Base-by-base conservation (phyloP, 2,797 vertebrate species). In the Rhinichthys osculus region DNA sequence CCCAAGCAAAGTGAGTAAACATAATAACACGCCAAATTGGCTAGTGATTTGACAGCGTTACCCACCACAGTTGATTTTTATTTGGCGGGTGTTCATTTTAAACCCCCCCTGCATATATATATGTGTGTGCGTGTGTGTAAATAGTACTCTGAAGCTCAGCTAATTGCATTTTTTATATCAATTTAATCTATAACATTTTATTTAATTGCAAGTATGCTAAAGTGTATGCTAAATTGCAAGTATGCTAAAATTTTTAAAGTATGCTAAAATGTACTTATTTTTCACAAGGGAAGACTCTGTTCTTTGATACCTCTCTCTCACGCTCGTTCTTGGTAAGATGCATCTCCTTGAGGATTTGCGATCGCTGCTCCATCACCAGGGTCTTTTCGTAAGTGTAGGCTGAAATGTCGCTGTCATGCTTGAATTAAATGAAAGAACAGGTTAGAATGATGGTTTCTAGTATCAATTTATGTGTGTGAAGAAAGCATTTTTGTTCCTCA, bases 351-450 rank as follows among this genome's bases (percentile, higher is more conserved):
- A 99, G 97, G 90, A 99, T 99, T 94, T 99, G 97, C 11, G 98
- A 98, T 27, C 98, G 95, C 87, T 99, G 97, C 82, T 99, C 98
- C 98, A 99, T 99, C 86, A 99, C 91, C 83, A 99, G 80, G 0
- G 98, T 99, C 95, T 99, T 99, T 95, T 99, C 98, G 0, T 99
- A 99, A 72, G 98, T 99, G 93, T 99, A 99, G 57, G 97, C 98
- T 0, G 98, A 98, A 90, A 99, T 98, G 91, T 99, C 98, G 0
- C 96, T 93, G 91, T 99, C 98, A 0, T 97, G 97, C 98, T 99
- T 90, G 1, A 59, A 73, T 69, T 13, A 80, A 62, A 84, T 3
- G 35, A 72, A 23, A 9, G 7, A 17, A 83, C 44, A 23, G 2
- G 23, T 80, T 80, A 44, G 14, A 69, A 62, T 4, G 3, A 19